Percentiles rank a stretch among this genome's conserved stretches.
Evolutionary conservation across 2,888 invertebrate genomes (phyloP).

Genomic region (Sussaba pulchella): DNA sequence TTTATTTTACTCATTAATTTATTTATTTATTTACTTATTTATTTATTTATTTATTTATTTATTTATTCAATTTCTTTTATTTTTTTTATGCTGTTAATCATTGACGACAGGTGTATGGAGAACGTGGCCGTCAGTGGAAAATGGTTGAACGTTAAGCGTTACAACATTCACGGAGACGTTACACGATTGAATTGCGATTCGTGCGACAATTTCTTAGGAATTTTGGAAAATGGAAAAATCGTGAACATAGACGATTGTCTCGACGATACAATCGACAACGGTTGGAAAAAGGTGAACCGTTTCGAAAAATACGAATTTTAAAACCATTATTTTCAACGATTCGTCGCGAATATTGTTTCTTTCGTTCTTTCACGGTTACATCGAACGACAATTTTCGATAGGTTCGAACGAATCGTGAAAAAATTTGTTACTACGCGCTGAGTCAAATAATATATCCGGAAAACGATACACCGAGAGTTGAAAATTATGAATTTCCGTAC

Average conservation of each 20-base stretch:
- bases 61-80: neutral
- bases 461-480: conserved; percentile 73
- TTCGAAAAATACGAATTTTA: no score
- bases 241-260: conserved; percentile 59
- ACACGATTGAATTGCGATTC: conserved; percentile 70
- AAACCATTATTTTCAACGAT: no score
- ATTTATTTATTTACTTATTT: neutral
- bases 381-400: conserved; percentile 54
- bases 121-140: conserved; percentile 82
- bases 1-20: no score
- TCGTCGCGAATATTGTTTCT: no score
- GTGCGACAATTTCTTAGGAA: conserved; percentile 69
- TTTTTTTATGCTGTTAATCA: neutral
- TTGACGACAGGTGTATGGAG: conserved; percentile 61
- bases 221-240: conserved; percentile 55
- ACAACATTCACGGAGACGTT: conserved; percentile 67
- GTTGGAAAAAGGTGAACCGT: conserved; percentile 68
- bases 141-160: conserved; percentile 65
- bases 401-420: conserved; percentile 74
- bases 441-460: conserved; percentile 79
- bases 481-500: conserved; percentile 75
- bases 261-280: conserved; percentile 62
- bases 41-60: conserved; percentile 1
- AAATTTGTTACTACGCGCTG: conserved; percentile 74
- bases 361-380: neutral